A percentile compares a stretch with the other conserved stretches of the same genome.
phyloP scores from a whole-genome alignment of 1,140 invertebrate genomes.

The Drosophila sproati region DNA sequence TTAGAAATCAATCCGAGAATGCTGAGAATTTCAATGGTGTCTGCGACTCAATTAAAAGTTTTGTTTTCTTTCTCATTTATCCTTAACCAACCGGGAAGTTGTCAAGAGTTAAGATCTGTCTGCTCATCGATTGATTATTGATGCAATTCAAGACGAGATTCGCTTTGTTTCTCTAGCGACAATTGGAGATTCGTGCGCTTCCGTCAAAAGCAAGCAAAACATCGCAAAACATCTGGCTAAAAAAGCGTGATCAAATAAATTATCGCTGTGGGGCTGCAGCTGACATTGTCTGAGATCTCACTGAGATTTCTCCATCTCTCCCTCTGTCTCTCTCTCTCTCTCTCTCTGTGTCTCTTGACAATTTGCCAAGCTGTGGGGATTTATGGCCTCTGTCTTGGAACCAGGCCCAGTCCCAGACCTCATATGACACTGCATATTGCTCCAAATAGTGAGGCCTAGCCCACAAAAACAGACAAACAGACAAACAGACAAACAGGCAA shows the following conservation, averaged over 20 bases:
- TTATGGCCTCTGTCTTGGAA: conserved; percentile 57
- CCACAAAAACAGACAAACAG: conserved; percentile 23
- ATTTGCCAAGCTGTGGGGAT: conserved; percentile 61
- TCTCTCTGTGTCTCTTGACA: conserved; percentile 47
- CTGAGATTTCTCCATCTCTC: conserved; percentile 55
- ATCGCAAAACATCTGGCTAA: conserved; percentile 12
- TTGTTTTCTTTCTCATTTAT: conserved; percentile 48
- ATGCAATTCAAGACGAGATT: conserved; percentile 19
- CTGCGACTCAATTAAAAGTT: neutral
- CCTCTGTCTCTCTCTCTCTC: neutral
- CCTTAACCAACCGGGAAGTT: conserved; percentile 71
- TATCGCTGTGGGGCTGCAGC: conserved; percentile 23
- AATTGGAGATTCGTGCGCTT: conserved; percentile 65
- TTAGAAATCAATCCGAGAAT: neutral
- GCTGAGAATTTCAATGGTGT: neutral
- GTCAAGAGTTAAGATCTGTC: conserved; percentile 43
- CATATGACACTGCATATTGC: conserved; percentile 73
- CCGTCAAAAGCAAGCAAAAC: conserved; percentile 57
- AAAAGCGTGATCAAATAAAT: conserved; percentile 53
- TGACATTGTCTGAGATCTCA: conserved; percentile 56
- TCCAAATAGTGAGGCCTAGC: conserved; percentile 64
- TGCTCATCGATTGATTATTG: conserved; percentile 11
- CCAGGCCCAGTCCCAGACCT: neutral
- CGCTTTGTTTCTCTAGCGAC: conserved; percentile 50
- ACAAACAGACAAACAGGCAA: neutral